phyloP scores from a whole-genome alignment of 2,113 vertebrate species.

The Hippocampus barbouri region DNA sequence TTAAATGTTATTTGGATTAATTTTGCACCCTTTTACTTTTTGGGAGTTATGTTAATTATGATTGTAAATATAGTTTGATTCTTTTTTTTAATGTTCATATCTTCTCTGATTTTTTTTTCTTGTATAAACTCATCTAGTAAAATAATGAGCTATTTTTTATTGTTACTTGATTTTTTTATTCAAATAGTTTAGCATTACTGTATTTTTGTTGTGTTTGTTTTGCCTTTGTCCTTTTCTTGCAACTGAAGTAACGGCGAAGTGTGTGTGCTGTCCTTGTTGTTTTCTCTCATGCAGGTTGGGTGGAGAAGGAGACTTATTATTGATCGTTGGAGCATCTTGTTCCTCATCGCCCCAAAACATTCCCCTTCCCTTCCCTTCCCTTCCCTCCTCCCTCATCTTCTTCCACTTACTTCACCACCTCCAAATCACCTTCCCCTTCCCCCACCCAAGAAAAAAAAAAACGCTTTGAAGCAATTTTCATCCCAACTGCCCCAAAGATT shows the following conservation, averaged over 20 bases:
- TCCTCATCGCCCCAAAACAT: conserved; percentile 48
- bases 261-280: conserved; percentile 2
- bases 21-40: no score
- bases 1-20: no score
- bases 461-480: conserved; percentile 71
- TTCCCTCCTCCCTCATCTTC: conserved; percentile 47
- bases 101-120: no score
- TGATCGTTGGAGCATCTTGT: conserved; percentile 67
- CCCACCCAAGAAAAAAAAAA: conserved; percentile 60
- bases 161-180: no score
- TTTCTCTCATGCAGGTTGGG: conserved; percentile 72
- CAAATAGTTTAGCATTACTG: no score
- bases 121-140: no score
- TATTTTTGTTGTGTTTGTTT: not conserved
- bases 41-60: no score
- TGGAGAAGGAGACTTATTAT: conserved; percentile 85
- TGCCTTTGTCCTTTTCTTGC: not conserved
- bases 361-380: not conserved
- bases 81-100: no score
- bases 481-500: conserved; percentile 72
- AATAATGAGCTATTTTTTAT: no score
- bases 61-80: no score
- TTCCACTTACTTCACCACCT: conserved; percentile 57
- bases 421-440: conserved; percentile 31
- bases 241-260: not conserved